Conservation (phyloP, 1,140 invertebrate species). For the Ditylenchus dipsaci region DNA sequence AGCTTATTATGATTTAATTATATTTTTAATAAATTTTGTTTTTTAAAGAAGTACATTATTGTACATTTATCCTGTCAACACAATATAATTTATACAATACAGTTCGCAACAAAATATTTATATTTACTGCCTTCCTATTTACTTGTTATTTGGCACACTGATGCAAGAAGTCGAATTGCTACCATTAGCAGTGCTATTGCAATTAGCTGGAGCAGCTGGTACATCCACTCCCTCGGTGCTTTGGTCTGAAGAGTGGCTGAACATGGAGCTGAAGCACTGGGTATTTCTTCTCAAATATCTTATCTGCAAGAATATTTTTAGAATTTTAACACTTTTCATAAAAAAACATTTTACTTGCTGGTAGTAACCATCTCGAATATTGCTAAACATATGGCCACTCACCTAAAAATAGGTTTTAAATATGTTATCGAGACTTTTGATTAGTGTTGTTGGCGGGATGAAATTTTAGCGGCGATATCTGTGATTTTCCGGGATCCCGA, state of each 20-base stretch:
- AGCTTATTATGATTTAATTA: too few species aligned
- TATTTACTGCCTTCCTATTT: too few species aligned
- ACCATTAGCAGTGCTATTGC: background rate
- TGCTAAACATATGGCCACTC: slow-evolving; percentile 32
- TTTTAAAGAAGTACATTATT: too few species aligned
- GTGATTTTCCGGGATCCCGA: too few species aligned
- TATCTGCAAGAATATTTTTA: slow-evolving; percentile 1
- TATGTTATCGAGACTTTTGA: too few species aligned
- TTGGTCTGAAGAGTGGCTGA: background rate
- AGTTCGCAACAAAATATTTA: too few species aligned
- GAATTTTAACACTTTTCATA: background rate
- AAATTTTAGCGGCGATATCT: too few species aligned
- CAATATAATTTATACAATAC: too few species aligned
- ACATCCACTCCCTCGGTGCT: background rate
- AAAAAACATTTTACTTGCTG: background rate
- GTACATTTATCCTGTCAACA: too few species aligned
- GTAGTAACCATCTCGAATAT: slow-evolving; percentile 43
- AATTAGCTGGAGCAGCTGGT: background rate
- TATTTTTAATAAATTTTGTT: too few species aligned
- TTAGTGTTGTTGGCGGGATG: too few species aligned
- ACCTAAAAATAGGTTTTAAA: too few species aligned
- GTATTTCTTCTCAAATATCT: slow-evolving; percentile 5
- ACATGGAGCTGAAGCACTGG: slow-evolving; percentile 6
- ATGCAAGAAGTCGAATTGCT: background rate
- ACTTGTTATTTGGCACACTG: background rate